These are phyloP conservation scores for Bos taurus DNA, from an alignment of 2,113 vertebrate species.

Conservation along the genomic window DNA sequence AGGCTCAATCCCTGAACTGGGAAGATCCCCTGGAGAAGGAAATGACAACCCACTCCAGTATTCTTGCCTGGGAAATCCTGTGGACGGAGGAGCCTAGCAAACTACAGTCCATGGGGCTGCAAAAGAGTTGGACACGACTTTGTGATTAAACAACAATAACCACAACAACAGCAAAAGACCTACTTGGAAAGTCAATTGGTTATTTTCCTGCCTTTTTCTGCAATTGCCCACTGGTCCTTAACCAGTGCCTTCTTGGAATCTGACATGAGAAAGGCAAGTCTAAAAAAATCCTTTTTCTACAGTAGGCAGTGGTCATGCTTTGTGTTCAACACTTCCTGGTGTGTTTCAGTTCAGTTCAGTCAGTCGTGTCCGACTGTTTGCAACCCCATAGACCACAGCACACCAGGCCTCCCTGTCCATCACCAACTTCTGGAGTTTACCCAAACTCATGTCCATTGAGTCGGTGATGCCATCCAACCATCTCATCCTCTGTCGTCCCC, in stretches of 20 bases:
- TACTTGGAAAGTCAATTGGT: background rate
- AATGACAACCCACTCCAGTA: background rate
- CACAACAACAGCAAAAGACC: background rate
- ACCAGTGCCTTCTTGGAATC: background rate
- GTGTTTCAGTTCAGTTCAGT: background rate
- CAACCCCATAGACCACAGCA: background rate
- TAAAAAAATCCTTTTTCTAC: background rate
- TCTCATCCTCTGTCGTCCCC: background rate
- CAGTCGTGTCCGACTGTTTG: rapidly evolving
- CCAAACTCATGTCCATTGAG: background rate
- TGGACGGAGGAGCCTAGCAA: background rate
- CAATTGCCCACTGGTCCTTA: rapidly evolving
- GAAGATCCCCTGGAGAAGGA: background rate
- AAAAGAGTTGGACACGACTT: background rate
- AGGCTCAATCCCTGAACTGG: background rate
- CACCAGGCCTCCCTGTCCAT: background rate
- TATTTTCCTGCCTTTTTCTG: background rate
- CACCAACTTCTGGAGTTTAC: background rate
- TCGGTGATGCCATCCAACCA: background rate
- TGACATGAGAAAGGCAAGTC: background rate
- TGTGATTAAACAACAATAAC: background rate
- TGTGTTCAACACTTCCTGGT: background rate
- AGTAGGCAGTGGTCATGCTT: background rate
- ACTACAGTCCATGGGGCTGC: background rate
- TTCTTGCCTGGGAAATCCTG: background rate